Percentiles rank a stretch among this genome's conserved stretches.
Evolutionary conservation across 2,113 vertebrate genomes (phyloP).

Genomic region (Hippocampus abdominalis): DNA sequence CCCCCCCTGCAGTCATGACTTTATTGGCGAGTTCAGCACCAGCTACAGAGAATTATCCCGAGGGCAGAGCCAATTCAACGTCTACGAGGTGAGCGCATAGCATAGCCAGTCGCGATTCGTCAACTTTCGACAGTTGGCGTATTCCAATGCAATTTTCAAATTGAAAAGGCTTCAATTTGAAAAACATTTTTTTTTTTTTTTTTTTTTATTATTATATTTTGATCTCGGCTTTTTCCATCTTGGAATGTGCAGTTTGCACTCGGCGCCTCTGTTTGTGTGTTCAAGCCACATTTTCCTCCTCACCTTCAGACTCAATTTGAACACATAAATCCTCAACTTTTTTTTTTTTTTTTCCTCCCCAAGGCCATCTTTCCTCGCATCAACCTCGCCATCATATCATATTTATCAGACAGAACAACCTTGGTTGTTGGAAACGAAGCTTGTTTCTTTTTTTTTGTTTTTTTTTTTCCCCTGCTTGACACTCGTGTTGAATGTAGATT

Average conservation of each 20-base stretch:
- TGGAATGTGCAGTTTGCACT: neutral
- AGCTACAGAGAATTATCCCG: conserved; percentile 93
- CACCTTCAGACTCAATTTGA: conserved; percentile 31
- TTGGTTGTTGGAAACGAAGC: neutral
- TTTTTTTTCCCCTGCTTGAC: too few relatives aligned
- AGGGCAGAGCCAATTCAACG: conserved; percentile 95
- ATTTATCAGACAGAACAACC: conserved; percentile 46
- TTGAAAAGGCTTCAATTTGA: too few relatives aligned
- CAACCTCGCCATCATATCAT: conserved; percentile 42
- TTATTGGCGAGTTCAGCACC: conserved; percentile 97
- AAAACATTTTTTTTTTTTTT: neutral
- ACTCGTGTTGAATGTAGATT: neutral
- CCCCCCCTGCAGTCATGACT: conserved; percentile 81
- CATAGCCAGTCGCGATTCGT: neutral
- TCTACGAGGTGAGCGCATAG: conserved; percentile 84
- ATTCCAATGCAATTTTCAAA: too few relatives aligned
- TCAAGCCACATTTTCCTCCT: conserved; percentile 3
- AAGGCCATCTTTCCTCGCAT: conserved; percentile 17
- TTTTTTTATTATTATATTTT: neutral
- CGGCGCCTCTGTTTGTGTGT: neutral
- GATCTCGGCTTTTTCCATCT: neutral
- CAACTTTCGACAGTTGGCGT: neutral
- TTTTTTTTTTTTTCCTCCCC: conserved; percentile 35
- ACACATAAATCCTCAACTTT: conserved; percentile 50
- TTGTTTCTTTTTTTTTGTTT: neutral